Evolutionary conservation across 2,888 invertebrate genomes (phyloP).

Genomic region (Blastobasis lacticolella): DNA sequence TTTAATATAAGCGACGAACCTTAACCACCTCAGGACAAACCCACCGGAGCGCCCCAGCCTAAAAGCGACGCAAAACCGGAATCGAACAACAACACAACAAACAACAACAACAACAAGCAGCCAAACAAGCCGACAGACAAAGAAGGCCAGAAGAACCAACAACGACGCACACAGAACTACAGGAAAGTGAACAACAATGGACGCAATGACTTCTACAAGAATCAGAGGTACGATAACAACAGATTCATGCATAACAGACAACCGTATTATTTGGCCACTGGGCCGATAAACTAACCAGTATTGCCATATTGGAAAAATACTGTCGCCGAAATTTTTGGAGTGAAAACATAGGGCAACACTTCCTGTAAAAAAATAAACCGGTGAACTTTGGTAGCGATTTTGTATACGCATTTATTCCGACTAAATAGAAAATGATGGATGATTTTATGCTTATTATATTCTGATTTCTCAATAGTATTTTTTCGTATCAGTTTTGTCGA

Average conservation of each 20-base stretch:
- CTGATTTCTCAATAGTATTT: too few relatives aligned
- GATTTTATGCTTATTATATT: too few relatives aligned
- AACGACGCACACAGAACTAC: constrained; percentile 52
- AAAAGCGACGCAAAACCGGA: constrained; percentile 26
- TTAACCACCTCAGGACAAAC: constrained; percentile 37
- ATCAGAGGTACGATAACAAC: constrained; percentile 55
- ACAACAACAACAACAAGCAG: constrained; percentile 23
- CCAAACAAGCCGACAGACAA: constrained; percentile 41
- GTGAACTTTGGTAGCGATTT: too few relatives aligned
- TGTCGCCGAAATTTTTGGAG: too few relatives aligned
- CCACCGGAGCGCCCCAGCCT: constrained; percentile 24
- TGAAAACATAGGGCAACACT: too few relatives aligned
- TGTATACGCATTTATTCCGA: too few relatives aligned
- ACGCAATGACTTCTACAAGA: constrained; percentile 53
- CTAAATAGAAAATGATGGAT: too few relatives aligned
- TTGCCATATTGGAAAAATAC: too few relatives aligned
- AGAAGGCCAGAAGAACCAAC: constrained; percentile 36
- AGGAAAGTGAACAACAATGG: constrained; percentile 49
- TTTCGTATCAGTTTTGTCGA: too few relatives aligned
- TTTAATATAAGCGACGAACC: too few relatives aligned
- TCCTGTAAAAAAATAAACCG: too few relatives aligned
- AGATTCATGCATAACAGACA: constrained; percentile 55
- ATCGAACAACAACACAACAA: constrained; percentile 12
- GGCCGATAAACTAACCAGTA: constrained; percentile 54
- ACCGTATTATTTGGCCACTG: constrained; percentile 63